Percentiles rank a stretch among this genome's conserved stretches.
phyloP scores from a whole-genome alignment of 23 tunicate species.

The Styela clava region DNA sequence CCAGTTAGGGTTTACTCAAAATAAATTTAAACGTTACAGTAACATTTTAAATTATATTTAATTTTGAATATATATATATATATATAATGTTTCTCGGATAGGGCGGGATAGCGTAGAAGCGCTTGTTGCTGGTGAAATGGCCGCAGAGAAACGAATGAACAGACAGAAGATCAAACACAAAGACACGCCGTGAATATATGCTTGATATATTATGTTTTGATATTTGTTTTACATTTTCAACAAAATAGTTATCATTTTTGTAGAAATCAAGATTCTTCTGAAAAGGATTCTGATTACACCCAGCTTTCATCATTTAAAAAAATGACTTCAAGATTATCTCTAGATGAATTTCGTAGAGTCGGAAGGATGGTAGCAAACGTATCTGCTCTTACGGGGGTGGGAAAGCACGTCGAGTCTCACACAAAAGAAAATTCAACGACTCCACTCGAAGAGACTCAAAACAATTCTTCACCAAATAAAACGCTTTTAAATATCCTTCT shows the following conservation, averaged over 20 bases:
- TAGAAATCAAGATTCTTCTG: background rate
- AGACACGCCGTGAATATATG: background rate
- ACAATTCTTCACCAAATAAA: background rate
- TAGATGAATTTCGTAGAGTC: conserved; percentile 21
- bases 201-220: no score
- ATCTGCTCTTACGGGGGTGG: background rate
- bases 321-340: background rate
- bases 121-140: background rate
- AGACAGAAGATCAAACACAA: background rate
- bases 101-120: conserved; percentile 77
- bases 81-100: no score
- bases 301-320: background rate
- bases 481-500: background rate
- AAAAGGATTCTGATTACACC: background rate
- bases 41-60: no score
- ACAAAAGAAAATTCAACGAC: background rate
- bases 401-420: background rate
- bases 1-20: no score
- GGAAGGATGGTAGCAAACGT: conserved; percentile 19
- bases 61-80: no score
- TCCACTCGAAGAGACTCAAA: background rate
- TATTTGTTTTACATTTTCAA: no score
- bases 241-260: no score
- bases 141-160: conserved; percentile 20
- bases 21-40: no score